phyloP scores from a whole-genome alignment of 1,140 invertebrate species.

The Mycetomoellerius zeteki region DNA sequence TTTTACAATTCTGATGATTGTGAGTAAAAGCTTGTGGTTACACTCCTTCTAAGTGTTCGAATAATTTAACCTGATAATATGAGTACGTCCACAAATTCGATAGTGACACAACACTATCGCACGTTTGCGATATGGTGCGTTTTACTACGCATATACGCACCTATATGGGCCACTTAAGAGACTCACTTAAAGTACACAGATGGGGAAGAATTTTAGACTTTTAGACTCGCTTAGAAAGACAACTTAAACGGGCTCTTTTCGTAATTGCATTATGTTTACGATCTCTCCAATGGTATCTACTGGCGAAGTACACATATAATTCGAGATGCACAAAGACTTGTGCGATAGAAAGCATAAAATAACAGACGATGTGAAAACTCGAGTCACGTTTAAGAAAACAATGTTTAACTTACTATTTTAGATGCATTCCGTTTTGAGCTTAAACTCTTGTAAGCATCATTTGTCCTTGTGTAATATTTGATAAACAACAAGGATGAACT shows the following conservation, averaged over 20 bases:
- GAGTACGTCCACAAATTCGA: background rate
- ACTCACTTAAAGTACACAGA: conserved; percentile 69
- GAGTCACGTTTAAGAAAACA: background rate
- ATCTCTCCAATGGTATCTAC: conserved; percentile 57
- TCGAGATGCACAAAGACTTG: background rate
- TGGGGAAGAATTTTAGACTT: conserved; percentile 54
- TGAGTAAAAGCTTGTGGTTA: background rate
- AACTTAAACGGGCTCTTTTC: conserved; percentile 75
- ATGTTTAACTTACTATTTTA: background rate
- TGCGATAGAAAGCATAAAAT: background rate
- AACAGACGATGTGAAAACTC: background rate
- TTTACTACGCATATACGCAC: background rate
- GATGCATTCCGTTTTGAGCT: too few relatives aligned
- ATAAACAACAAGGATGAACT: too few relatives aligned
- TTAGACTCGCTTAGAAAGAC: conserved; percentile 29
- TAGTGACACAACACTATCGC: conserved; percentile 54
- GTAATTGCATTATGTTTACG: conserved; percentile 79
- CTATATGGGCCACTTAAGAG: conserved; percentile 29
- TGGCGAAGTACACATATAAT: conserved; percentile 3
- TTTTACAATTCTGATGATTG: conserved; percentile 65
- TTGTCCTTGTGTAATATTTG: too few relatives aligned
- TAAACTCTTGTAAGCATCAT: too few relatives aligned
- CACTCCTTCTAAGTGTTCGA: background rate
- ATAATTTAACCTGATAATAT: background rate
- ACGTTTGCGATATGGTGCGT: background rate